These are phyloP conservation scores for Bombus vancouverensis DNA, from an alignment of 1,140 invertebrate species.

Conservation along the genomic window DNA sequence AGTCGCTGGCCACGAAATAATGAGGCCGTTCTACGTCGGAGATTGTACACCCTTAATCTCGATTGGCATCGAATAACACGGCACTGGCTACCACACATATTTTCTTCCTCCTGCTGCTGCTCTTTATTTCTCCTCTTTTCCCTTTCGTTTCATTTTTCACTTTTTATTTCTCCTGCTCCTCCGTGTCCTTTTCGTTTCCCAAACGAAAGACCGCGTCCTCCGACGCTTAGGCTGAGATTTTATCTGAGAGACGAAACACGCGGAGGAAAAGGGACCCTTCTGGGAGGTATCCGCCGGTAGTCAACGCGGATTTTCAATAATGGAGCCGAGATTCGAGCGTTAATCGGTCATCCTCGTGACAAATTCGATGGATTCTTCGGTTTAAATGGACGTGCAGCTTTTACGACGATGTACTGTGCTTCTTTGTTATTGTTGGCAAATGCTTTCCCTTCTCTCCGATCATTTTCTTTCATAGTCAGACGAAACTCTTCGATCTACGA, in stretches of 20 bases:
- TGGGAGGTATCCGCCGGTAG: constrained; percentile 15
- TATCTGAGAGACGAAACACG: constrained; percentile 29
- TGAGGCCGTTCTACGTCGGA: constrained; percentile 59
- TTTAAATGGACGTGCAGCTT: neutral
- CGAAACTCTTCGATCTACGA: neutral
- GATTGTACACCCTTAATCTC: constrained; percentile 60
- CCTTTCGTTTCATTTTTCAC: neutral
- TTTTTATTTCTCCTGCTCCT: no score
- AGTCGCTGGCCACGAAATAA: constrained; percentile 62
- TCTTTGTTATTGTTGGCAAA: no score
- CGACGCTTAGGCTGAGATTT: constrained; percentile 41
- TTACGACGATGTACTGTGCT: neutral
- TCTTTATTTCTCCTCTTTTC: neutral
- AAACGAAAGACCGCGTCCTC: constrained; percentile 28
- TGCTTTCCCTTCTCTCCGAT: no score
- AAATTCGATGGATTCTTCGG: neutral
- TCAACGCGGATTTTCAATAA: constrained; percentile 4
- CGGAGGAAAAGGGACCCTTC: constrained; percentile 23
- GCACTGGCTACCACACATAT: constrained; percentile 50
- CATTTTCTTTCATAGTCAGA: neutral
- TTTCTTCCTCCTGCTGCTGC: neutral
- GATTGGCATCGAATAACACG: constrained; percentile 65
- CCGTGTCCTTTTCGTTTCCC: constrained; percentile 2
- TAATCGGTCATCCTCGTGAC: neutral
- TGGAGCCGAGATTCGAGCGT: neutral